These are phyloP conservation scores for Catocala sponsa DNA, from an alignment of 2,888 invertebrate species.

Conservation along the genomic window DNA sequence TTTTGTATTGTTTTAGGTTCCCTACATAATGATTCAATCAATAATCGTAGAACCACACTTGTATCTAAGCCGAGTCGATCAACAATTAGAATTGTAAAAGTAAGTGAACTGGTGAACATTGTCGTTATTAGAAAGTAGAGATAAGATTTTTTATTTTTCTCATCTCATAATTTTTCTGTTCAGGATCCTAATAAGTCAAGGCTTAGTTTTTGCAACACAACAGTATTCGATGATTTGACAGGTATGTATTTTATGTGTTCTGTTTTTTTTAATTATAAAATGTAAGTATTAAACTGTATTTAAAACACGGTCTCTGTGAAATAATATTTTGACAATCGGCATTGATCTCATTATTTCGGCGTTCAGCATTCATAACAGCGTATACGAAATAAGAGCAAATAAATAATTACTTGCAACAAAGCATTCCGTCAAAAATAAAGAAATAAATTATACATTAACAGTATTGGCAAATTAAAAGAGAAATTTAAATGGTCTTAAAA, in stretches of 20 bases:
- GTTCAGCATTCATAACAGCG: too few species aligned
- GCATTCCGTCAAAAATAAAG: too few species aligned
- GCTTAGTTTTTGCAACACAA: slow-evolving; percentile 68
- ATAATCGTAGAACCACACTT: slow-evolving; percentile 80
- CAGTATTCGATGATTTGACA: slow-evolving; percentile 72
- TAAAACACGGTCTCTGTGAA: too few species aligned
- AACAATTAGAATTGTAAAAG: slow-evolving; percentile 80
- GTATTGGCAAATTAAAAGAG: too few species aligned
- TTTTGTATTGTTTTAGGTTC: slow-evolving; percentile 68
- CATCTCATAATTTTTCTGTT: slow-evolving; percentile 39
- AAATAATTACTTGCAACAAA: too few species aligned
- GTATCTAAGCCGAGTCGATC: slow-evolving; percentile 78
- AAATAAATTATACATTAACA: too few species aligned
- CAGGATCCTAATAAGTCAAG: slow-evolving; percentile 75
- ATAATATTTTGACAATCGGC: too few species aligned
- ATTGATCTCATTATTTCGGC: too few species aligned
- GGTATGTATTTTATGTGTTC: slow-evolving; percentile 56
- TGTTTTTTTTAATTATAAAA: neutral
- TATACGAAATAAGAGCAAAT: too few species aligned
- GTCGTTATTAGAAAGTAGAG: neutral
- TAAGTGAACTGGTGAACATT: slow-evolving; percentile 59
- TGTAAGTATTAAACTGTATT: too few species aligned
- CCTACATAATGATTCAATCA: slow-evolving; percentile 83
- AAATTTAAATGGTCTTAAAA: too few species aligned
- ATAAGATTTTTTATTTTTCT: neutral